Evolutionary conservation across 2,113 vertebrate genomes (phyloP), one percentile per base, ranked within the genome.

Genomic region (Seriola dumerili): DNA sequence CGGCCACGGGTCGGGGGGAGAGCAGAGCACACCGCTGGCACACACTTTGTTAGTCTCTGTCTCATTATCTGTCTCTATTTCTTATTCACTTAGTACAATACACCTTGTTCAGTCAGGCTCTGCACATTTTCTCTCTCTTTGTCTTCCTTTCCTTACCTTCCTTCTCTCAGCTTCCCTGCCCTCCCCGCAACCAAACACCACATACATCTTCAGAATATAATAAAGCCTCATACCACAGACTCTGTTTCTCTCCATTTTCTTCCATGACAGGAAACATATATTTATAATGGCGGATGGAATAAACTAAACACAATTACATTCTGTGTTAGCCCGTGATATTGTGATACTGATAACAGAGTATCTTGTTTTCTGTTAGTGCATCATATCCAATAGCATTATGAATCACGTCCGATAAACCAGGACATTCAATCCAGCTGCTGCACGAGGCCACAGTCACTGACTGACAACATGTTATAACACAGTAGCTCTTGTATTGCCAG

Each of bases 311-410:
- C 78, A 92, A 92, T 94, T 91, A 90, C 40, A 8, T 40, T 66
- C 36, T 71, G 89, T 85, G 91, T 85, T 84, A 89, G 86, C 36
- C 73, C 1, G 85, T 78, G 88, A 92, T 93, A 76, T 90, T 85
- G 88, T 83, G 86, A 90, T 85, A 73, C 68, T 73, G 92, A 92
- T 93, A 94, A 91, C 85, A 72, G 73, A 84, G 82, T 79, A 88
- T 88, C 89, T 88, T 90, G 89, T 90, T 92, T 88, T 85, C 85
- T 80, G 83, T 86, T 85, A 71, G 71, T 86, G 86, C 87, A 85
- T 88, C 80, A 78, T 79, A 87, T 91, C 89, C 87, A 90, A 81
- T 80, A 80, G 85, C 81, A 69, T 90, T 91, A 90, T 89, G 91
- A 93, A 89, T 93, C 88, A 91, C 87, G 63, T 76, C 75, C 14